Evolutionary conservation across 2,888 invertebrate genomes (phyloP).

Genomic region (Ornithoptera alexandrae): DNA sequence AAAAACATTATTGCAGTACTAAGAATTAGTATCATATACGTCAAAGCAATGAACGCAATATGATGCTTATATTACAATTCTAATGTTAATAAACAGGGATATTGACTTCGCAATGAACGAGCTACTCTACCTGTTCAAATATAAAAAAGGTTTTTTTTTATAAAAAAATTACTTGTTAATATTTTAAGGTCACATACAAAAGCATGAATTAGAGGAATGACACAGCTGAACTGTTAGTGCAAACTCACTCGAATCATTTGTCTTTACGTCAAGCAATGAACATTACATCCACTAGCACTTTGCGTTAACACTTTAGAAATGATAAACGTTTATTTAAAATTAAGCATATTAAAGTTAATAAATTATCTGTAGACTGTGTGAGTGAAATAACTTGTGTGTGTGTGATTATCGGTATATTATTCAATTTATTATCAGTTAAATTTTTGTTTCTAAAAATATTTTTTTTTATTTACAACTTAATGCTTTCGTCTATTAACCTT

Average conservation of each 20-base stretch:
- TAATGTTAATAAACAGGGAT: no score
- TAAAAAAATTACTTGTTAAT: not conserved
- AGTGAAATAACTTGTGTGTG: not conserved
- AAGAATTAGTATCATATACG: no score
- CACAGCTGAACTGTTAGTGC: conserved; percentile 10
- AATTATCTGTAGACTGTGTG: not conserved
- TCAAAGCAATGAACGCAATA: no score
- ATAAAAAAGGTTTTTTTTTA: not conserved
- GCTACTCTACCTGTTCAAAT: not conserved
- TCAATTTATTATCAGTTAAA: not conserved
- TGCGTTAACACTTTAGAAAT: not conserved
- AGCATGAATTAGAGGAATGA: conserved; percentile 20
- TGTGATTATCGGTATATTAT: not conserved
- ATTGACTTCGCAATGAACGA: not conserved
- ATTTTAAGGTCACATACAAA: not conserved
- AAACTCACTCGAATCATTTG: conserved; percentile 11
- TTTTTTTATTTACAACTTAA: not conserved
- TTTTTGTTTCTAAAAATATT: not conserved
- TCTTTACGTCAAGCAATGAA: conserved; percentile 5
- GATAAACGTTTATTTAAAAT: not conserved
- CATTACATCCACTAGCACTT: not conserved
- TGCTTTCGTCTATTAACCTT: not conserved
- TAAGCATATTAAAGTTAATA: not conserved
- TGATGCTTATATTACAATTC: not conserved
- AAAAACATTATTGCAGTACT: no score